A percentile compares a stretch with the other conserved stretches of the same genome.
phyloP scores from a whole-genome alignment of 1,140 invertebrate genomes.

The Diabrotica virgifera region DNA sequence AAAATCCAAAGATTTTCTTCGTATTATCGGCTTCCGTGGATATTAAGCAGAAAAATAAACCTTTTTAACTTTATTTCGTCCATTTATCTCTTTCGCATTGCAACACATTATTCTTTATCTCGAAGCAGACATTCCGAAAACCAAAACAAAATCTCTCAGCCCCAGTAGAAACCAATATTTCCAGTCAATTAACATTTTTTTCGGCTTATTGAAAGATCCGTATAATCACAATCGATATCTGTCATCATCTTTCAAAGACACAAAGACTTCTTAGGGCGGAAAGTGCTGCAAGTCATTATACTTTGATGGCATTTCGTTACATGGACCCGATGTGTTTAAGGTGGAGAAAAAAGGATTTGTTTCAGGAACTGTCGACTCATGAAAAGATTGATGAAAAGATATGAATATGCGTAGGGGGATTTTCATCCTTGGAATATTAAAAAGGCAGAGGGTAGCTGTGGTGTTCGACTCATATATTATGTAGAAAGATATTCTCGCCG shows the following conservation, averaged over 20 bases:
- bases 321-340: not conserved
- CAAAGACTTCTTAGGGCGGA: constrained; percentile 6
- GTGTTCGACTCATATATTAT: too few relatives aligned
- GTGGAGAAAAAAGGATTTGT: constrained; percentile 7
- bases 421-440: constrained; percentile 9
- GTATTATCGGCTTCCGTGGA: too few relatives aligned
- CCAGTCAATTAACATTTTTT: not conserved
- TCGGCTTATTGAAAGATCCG: not conserved
- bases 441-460: not conserved
- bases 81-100: constrained; percentile 2
- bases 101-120: not conserved
- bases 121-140: not conserved
- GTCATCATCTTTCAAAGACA: constrained; percentile 12
- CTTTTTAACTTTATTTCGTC: not conserved
- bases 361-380: constrained; percentile 14
- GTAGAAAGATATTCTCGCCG: too few relatives aligned
- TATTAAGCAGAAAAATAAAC: not conserved
- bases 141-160: not conserved
- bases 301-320: constrained; percentile 9
- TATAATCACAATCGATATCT: constrained; percentile 7
- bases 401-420: constrained; percentile 9
- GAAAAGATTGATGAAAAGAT: constrained; percentile 4
- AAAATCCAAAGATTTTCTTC: too few relatives aligned
- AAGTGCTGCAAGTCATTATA: constrained; percentile 10
- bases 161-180: constrained; percentile 4